Base-by-base conservation (phyloP, 2,113 vertebrate genomes). In the Camelus dromedarius region DNA sequence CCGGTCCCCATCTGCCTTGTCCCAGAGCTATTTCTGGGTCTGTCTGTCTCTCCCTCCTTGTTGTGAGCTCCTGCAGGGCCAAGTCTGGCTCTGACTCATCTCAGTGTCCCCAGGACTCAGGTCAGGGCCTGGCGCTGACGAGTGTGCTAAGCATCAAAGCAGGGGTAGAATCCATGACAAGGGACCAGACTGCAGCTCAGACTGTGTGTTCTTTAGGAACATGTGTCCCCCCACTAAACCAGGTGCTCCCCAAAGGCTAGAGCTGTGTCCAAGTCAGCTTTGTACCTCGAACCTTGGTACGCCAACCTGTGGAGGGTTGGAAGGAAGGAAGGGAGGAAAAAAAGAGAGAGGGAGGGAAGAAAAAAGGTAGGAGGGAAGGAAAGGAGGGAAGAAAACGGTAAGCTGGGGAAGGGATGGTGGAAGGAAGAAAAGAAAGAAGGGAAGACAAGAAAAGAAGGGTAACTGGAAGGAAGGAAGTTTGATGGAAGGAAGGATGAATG, bases 31-130 rank as follows among this genome's bases (percentile, higher is more conserved):
- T 97, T 98, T 97, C 86, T 91, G 89, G 48, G 48, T 42, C 79
- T 58, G 77, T 95, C 93, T 95, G 42, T 77, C 72, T 96, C 89
- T 85, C 52, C 69, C 75, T 95, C 67, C 66, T 72, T 80, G 50
- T 85, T 86, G 76, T 93, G 82, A 96, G 85, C 64, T 94, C 96
- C 93, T 91, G 72, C 92, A 66, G 94, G 95, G 95, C 96, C 69
- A 48, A 95, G 81, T 84, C 96, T 97, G 86, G 76, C 89, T 95
- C 93, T 97, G 97, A 98, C 86, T 97, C 97, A 98, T 91, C 56
- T 1, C 85, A 75, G 81, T 95, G 97, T 95, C 95, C 86, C 89
- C 62, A 70, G 80, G 10, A 38, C 58, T 83, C 91, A 81, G 95
- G 96, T 96, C 96, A 97, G 83, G 79, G 56, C 91, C 85, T 89